Percentiles rank a stretch among this genome's conserved stretches.
Conservation (phyloP, 2,888 invertebrate species). For the Pammene fasciana region DNA sequence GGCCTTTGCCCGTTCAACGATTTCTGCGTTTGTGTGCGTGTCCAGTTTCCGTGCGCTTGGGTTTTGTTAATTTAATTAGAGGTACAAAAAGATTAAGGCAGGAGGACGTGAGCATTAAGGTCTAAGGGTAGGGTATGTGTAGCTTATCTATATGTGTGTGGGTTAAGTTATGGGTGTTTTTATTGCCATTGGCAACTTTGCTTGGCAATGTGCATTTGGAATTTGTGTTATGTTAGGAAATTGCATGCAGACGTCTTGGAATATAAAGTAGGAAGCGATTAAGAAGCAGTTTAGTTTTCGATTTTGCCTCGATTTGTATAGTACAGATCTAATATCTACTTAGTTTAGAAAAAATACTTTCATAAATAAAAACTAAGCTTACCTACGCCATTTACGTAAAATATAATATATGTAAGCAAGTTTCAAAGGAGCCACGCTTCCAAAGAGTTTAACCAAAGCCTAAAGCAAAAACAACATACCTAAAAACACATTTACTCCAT, state of each 20-base stretch:
- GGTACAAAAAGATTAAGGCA: conserved; percentile 82
- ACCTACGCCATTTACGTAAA: not conserved
- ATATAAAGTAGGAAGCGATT: not conserved
- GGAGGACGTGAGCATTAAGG: conserved; percentile 78
- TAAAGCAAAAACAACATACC: conserved; percentile 35
- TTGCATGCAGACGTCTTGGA: not conserved
- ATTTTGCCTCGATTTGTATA: not conserved
- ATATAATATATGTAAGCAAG: conserved; percentile 7
- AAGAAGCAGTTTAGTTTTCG: not conserved
- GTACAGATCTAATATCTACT: too few species aligned
- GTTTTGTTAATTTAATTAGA: conserved; percentile 84
- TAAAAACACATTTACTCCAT: conserved; percentile 41
- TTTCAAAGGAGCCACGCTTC: conserved; percentile 5
- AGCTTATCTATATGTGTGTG: not conserved
- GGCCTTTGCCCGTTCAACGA: conserved; percentile 51
- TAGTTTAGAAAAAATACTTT: not conserved
- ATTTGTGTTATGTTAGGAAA: not conserved
- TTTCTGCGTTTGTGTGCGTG: conserved; percentile 63
- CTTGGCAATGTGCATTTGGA: conserved; percentile 8
- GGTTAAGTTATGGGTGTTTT: conserved; percentile 18
- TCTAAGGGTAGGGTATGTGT: conserved; percentile 58
- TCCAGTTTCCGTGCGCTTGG: conserved; percentile 81
- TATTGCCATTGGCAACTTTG: conserved; percentile 22
- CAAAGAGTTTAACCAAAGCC: conserved; percentile 23
- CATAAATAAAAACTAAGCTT: not conserved